Base-by-base conservation (phyloP, 2,888 invertebrate genomes). In the Philereme vetulata region DNA sequence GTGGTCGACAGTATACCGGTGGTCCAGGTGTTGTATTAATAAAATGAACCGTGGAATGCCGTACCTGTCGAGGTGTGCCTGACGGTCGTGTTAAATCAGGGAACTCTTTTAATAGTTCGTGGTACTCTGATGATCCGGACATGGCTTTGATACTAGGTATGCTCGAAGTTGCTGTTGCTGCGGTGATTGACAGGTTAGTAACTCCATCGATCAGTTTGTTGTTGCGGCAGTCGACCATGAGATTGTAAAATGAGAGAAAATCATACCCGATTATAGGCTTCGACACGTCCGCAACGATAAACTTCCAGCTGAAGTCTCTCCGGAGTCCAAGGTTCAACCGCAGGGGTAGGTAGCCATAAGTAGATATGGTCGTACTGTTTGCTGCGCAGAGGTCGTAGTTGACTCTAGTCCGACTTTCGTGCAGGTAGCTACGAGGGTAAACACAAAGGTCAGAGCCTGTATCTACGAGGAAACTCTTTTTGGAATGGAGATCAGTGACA, bases 161-260 rank as follows among this genome's bases (percentile, higher is more conserved):
- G 51, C 32, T 4, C 6, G 6, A 4, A 11, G 48, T 6, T 44
- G 44, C 3, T 34, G 62, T 34, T 34, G 4, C 9, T 46, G 49
- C 42, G 42, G 9, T 42, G 42, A 42, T n/a, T 4, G 57, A 52
- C 6, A 70, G 45, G n/a, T 65, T 46, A 5, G 72, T 73, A 1
- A 42, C 5, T 0, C 54, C 52, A 38, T 72, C 71, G 0, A 76
- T 45, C 0, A 82, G 50, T 3, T 71, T 64, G 0, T 64, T 61
- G 38, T 74, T 66, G 2, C 68, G 55, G 4, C 75, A 45, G 51
- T 82, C 80, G 0, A 78, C 75, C 0, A 83, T 59, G 0, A 83
- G 62, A 8, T 71, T 68, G 50, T 69, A 81, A 52, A 70, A 68
- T 44, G 4, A 68, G 46, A 45, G 45, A 45, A 45, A 45, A 21